Conservation (phyloP, 2,113 vertebrate species). For the Ictalurus punctatus region DNA sequence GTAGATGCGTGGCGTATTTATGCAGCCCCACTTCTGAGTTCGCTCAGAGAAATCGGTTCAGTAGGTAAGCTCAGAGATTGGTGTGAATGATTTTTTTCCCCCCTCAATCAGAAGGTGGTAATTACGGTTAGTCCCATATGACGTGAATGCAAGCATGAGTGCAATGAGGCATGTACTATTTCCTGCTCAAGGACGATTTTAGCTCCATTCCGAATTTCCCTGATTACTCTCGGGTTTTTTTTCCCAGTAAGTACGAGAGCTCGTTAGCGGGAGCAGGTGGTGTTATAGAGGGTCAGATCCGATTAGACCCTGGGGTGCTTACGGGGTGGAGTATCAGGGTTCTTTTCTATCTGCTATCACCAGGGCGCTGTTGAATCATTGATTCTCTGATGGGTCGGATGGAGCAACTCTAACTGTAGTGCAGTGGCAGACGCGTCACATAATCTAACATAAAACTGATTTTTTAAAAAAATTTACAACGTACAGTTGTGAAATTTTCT, state of each 20-base stretch:
- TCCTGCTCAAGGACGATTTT: slow-evolving; percentile 2
- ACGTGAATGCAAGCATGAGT: neutral
- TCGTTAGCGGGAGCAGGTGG: slow-evolving; percentile 28
- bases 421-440: neutral
- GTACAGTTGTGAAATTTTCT: neutral
- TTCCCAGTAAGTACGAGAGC: neutral
- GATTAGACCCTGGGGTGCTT: slow-evolving; percentile 6
- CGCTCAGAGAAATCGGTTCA: neutral
- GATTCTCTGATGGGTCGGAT: neutral
- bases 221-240: slow-evolving; percentile 4
- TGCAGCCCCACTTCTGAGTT: neutral
- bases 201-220: neutral
- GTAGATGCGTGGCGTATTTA: neutral
- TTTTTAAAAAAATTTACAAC: neutral
- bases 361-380: neutral
- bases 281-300: neutral
- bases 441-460: neutral
- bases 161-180: neutral
- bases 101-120: neutral
- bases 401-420: neutral
- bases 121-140: slow-evolving; percentile 9
- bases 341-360: neutral
- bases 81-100: neutral
- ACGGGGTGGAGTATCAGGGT: neutral
- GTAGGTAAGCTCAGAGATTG: neutral